phyloP scores from a whole-genome alignment of 2,113 vertebrate genomes.

The Seriola rivoliana region DNA sequence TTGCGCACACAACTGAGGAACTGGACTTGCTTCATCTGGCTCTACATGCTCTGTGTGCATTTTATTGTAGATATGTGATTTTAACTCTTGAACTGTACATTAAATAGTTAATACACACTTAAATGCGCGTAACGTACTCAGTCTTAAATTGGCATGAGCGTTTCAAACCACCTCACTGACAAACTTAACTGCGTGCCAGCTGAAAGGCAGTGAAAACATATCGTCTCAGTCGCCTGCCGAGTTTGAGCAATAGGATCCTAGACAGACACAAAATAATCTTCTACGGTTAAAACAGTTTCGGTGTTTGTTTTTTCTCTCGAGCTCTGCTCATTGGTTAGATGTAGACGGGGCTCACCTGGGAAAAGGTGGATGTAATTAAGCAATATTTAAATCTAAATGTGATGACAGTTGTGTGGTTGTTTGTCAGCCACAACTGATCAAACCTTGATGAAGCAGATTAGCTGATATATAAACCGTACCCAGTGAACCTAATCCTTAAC shows the following conservation, averaged over 20 bases:
- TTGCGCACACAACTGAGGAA: constrained; percentile 40
- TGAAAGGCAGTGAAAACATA: not conserved
- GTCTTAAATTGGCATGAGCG: constrained; percentile 18
- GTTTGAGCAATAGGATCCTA: not conserved
- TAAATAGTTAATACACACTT: constrained; percentile 79
- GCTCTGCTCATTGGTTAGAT: not conserved
- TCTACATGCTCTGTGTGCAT: constrained; percentile 72
- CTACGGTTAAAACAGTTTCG: not conserved
- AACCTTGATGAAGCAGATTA: not conserved
- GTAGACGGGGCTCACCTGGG: not conserved
- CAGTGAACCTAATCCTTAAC: not conserved
- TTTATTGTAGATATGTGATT: constrained; percentile 82
- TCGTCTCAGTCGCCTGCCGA: not conserved
- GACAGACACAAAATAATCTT: not conserved
- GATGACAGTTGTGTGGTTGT: not conserved
- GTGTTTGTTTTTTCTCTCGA: not conserved
- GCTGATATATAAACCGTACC: not conserved
- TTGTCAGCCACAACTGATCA: not conserved
- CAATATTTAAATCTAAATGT: not conserved
- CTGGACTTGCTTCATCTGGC: constrained; percentile 78
- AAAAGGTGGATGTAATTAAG: not conserved
- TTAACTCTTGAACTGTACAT: constrained; percentile 81
- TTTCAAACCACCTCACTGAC: not conserved
- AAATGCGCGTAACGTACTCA: constrained; percentile 42
- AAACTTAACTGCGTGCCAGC: not conserved